These are phyloP conservation scores for Drosophila paucipuncta DNA, from an alignment of 2,888 invertebrate species.

Conservation along the genomic window DNA sequence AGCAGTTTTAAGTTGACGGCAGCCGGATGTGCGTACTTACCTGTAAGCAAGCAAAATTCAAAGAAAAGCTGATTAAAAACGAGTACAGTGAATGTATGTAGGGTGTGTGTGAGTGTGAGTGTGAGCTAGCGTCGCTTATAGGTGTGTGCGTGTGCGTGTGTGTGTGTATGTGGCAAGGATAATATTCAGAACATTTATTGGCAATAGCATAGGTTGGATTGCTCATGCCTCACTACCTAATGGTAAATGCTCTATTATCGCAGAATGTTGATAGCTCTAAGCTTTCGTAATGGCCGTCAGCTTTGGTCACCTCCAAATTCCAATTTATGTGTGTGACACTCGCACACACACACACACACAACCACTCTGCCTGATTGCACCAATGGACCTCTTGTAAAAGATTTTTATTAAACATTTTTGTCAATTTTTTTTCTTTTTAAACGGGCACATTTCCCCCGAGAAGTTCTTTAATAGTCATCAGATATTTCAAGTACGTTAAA, in stretches of 20 bases:
- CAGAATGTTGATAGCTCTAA: slow-evolving; percentile 43
- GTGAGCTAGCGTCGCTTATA: not conserved
- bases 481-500: not conserved
- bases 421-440: too few relatives aligned
- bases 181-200: slow-evolving; percentile 69
- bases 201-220: slow-evolving; percentile 49
- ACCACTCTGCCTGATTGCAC: not conserved
- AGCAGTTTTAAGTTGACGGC: slow-evolving; percentile 72
- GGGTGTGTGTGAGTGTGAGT: slow-evolving; percentile 1
- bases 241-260: slow-evolving; percentile 62
- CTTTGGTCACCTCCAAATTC: slow-evolving; percentile 19
- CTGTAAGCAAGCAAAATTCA: slow-evolving; percentile 66
- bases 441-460: not conserved
- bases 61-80: slow-evolving; percentile 72
- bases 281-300: slow-evolving; percentile 31
- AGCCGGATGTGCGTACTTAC: slow-evolving; percentile 67
- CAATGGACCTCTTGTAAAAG: slow-evolving; percentile 20
- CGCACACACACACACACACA: not conserved
- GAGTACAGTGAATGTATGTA: slow-evolving; percentile 22
- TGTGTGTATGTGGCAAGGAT: slow-evolving; percentile 23
- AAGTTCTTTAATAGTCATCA: not conserved
- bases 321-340: slow-evolving; percentile 18
- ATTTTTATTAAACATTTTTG: slow-evolving; percentile 10
- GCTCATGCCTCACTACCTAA: slow-evolving; percentile 65
- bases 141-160: not conserved